These are phyloP conservation scores for Hipposideros armiger DNA, from an alignment of 2,113 vertebrate species.

Conservation along the genomic window DNA sequence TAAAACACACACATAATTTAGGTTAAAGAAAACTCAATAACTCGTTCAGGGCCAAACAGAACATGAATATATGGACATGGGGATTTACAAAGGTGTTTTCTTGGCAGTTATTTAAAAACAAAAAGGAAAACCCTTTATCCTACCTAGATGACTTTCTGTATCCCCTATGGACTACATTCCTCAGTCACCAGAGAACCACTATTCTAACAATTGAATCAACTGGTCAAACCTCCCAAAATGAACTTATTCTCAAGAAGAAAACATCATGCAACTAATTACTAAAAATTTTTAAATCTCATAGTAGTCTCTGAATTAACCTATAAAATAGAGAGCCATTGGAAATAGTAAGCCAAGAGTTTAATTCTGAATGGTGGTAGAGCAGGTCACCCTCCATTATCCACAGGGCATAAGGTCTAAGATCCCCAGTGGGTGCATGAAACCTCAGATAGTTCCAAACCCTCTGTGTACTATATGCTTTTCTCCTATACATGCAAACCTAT, in stretches of 20 bases:
- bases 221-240: neutral
- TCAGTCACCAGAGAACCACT: neutral
- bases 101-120: neutral
- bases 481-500: neutral
- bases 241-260: constrained; percentile 49
- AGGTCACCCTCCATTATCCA: neutral
- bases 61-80: neutral
- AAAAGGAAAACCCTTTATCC: neutral
- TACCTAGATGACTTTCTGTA: constrained; percentile 15
- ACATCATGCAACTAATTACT: neutral
- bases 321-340: neutral
- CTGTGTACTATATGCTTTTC: neutral
- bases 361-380: neutral
- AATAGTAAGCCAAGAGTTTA: constrained; percentile 25
- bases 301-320: constrained; percentile 25
- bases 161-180: neutral
- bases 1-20: constrained; percentile 1
- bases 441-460: too few relatives aligned
- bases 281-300: neutral
- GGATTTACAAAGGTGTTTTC: neutral
- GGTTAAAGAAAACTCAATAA: constrained; percentile 24
- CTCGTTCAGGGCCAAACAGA: neutral
- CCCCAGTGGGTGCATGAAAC: too few relatives aligned
- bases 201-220: constrained; percentile 13
- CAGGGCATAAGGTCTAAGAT: neutral